Conservation (phyloP, 2,113 vertebrate genomes). For the Indicator maculatus region DNA sequence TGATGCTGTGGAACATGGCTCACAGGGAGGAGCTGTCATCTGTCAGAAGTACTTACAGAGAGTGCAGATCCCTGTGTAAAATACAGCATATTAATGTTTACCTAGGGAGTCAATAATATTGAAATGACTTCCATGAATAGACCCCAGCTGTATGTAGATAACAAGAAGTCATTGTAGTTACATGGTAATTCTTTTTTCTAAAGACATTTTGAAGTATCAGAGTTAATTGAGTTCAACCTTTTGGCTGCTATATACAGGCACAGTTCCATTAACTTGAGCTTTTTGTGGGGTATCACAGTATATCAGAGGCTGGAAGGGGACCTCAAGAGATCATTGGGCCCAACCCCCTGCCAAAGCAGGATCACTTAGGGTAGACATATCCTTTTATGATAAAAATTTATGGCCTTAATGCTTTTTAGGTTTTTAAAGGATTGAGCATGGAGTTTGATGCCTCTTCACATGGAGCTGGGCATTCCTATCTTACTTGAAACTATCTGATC, state of each 20-base stretch:
- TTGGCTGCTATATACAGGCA: background rate
- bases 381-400: background rate
- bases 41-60: background rate
- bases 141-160: background rate
- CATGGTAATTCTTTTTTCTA: background rate
- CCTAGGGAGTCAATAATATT: background rate
- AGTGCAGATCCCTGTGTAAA: background rate
- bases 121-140: background rate
- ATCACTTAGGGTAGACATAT: background rate
- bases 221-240: constrained; percentile 18
- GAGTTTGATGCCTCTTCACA: background rate
- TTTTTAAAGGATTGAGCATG: background rate
- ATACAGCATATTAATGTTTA: background rate
- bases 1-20: background rate
- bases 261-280: background rate
- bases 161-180: background rate
- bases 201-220: background rate
- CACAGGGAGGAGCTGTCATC: background rate
- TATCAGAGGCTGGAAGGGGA: no score
- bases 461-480: background rate
- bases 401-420: background rate
- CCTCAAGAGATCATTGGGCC: no score
- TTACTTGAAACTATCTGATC: background rate
- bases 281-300: background rate
- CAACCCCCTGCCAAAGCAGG: no score